Base-by-base conservation (phyloP, 2,888 invertebrate genomes). In the Ischnura elegans region DNA sequence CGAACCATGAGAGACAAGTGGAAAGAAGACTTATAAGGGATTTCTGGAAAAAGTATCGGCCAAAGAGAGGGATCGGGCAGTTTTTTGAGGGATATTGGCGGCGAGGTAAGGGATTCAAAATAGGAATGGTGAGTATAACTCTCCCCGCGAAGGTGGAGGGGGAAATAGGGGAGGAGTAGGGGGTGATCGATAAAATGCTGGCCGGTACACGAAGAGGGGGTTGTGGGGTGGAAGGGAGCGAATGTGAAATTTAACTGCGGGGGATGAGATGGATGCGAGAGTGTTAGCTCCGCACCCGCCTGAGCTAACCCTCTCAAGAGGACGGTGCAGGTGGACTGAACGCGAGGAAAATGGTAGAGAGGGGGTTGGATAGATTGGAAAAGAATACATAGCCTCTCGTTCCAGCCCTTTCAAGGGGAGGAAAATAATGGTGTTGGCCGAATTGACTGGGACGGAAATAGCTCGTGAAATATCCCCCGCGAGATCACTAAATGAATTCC, bases 171-270 rank as follows among this genome's bases (percentile, higher is more conserved):
- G n/a, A 61, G 61, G 61, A 10, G 61, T 2, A 0, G 61, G 61
- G 85, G 45, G 85, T 43, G 85, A 61, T 61, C 61, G 61, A 85
- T 43, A 85, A 45, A 85, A 45, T 21, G 85, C 85, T 16, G 85
- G 42, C 85, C 85, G 45, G 85, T 43, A 19, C 8, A n/a, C 61
- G 85, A 25, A 51, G 51, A 5, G 19, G 51, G 51, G 51, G 51
- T 6, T 51, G 51, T 13, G 13, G 45, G 85, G 3, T 43, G 45
- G 43, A 42, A 42, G 10, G 85, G 45, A 43, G 42, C 36, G 45
- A 85, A 85, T 85, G 61, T 61, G 61, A 61, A 85, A 42, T 85
- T 42, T 51, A 51, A 51, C 51, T 51, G 51, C 16, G 8, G 2
- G 51, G 84, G 84, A 87, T 47, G 87, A 29, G 47, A 87, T 29